Percentiles rank a stretch among this genome's conserved stretches.
Conservation (phyloP, 2,113 vertebrate species). For the Leptobrachium ailaonicum region DNA sequence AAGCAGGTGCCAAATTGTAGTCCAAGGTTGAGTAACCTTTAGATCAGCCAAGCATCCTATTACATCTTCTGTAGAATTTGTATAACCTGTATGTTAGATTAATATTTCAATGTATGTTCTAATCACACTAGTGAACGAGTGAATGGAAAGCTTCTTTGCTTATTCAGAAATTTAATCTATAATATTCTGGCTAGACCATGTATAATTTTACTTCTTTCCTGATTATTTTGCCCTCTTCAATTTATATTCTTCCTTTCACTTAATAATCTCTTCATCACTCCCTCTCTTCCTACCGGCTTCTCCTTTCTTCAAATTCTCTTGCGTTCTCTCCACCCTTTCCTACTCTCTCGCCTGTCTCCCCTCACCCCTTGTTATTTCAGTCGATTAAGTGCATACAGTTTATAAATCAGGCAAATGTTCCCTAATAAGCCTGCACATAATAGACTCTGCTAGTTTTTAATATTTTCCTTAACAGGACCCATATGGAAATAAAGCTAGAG, state of each 20-base stretch:
- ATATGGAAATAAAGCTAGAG: slow-evolving; percentile 48
- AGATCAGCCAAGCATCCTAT: no score
- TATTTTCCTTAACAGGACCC: slow-evolving; percentile 46
- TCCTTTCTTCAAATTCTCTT: neutral
- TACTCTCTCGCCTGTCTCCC: slow-evolving; percentile 21
- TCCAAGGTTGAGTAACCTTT: no score
- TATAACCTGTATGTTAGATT: no score
- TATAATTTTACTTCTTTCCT: slow-evolving; percentile 1
- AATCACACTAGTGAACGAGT: neutral
- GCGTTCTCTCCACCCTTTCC: neutral
- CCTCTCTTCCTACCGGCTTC: neutral
- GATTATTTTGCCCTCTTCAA: neutral
- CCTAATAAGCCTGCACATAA: slow-evolving; percentile 47
- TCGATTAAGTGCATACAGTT: slow-evolving; percentile 48
- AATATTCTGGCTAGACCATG: slow-evolving; percentile 1
- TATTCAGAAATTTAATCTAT: neutral
- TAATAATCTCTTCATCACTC: slow-evolving; percentile 16
- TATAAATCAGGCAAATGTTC: slow-evolving; percentile 48
- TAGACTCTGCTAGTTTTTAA: slow-evolving; percentile 49
- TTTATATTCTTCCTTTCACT: neutral
- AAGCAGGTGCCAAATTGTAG: no score
- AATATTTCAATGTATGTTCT: no score
- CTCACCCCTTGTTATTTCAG: slow-evolving; percentile 43
- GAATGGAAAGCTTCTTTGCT: neutral
- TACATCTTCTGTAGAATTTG: no score